Percentiles rank a stretch among this genome's conserved stretches.
phyloP scores from a whole-genome alignment of 2,113 vertebrate genomes.

The Muntiacus reevesi region DNA sequence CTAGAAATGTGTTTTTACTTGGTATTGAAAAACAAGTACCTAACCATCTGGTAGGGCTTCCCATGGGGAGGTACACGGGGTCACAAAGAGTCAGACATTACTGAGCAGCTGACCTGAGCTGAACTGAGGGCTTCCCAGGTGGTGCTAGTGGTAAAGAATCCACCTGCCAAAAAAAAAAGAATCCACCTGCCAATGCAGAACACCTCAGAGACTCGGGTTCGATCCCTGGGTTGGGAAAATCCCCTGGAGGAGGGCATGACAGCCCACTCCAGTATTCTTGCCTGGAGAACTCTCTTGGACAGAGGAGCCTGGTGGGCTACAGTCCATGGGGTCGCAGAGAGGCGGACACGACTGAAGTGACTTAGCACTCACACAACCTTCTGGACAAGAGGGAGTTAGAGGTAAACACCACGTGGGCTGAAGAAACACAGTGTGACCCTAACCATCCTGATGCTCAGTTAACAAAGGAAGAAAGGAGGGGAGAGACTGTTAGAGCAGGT shows the following conservation, averaged over 20 bases:
- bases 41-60: background rate
- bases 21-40: background rate
- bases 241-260: background rate
- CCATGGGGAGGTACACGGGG: background rate
- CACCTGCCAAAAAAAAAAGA: background rate
- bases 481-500: background rate
- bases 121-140: background rate
- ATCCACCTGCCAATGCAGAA: background rate
- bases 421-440: background rate
- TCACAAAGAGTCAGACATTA: background rate
- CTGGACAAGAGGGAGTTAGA: background rate
- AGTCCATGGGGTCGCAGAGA: background rate
- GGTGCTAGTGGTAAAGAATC: background rate
- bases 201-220: fast-evolving
- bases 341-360: fast-evolving
- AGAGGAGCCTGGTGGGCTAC: background rate
- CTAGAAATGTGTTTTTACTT: background rate
- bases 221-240: background rate
- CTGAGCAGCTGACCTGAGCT: background rate
- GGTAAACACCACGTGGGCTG: background rate
- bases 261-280: background rate
- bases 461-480: background rate
- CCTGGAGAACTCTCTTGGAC: background rate
- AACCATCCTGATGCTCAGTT: background rate
- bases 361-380: background rate